phyloP scores from a whole-genome alignment of 2,113 vertebrate genomes.

The Excalfactoria chinensis region DNA sequence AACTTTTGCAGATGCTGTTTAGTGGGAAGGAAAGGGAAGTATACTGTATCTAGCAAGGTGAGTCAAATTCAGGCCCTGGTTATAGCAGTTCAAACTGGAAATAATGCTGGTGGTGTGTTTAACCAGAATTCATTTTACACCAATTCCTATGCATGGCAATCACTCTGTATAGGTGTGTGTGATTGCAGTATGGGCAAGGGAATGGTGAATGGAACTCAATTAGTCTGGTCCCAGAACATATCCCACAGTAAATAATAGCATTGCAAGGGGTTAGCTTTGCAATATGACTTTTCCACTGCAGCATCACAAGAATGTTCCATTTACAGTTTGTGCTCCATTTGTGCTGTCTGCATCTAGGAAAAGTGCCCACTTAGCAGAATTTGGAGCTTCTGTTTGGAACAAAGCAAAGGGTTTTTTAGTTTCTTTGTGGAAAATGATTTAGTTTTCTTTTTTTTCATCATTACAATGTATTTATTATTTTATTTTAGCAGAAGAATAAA shows the following conservation, averaged over 20 bases:
- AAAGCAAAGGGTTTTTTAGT: background rate
- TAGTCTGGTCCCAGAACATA: background rate
- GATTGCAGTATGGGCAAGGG: background rate
- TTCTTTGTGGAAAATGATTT: background rate
- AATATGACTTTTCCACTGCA: background rate
- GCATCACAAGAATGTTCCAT: background rate
- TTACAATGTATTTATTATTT: background rate
- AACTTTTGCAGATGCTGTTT: background rate
- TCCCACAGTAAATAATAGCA: background rate
- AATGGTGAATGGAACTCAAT: background rate
- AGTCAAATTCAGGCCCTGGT: background rate
- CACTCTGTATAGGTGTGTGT: background rate
- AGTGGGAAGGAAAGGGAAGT: background rate
- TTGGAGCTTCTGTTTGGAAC: background rate
- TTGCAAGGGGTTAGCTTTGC: background rate
- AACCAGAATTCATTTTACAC: background rate
- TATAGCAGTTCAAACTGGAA: background rate
- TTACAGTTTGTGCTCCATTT: background rate
- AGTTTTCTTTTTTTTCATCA: background rate
- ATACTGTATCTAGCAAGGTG: background rate
- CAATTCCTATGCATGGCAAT: background rate
- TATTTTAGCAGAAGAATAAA: background rate
- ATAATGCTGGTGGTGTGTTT: background rate
- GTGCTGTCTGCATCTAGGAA: slow-evolving; percentile 4
- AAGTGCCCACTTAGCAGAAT: background rate